These are phyloP conservation scores for Ailuropoda melanoleuca DNA, from an alignment of 2,113 vertebrate species.

Conservation along the genomic window DNA sequence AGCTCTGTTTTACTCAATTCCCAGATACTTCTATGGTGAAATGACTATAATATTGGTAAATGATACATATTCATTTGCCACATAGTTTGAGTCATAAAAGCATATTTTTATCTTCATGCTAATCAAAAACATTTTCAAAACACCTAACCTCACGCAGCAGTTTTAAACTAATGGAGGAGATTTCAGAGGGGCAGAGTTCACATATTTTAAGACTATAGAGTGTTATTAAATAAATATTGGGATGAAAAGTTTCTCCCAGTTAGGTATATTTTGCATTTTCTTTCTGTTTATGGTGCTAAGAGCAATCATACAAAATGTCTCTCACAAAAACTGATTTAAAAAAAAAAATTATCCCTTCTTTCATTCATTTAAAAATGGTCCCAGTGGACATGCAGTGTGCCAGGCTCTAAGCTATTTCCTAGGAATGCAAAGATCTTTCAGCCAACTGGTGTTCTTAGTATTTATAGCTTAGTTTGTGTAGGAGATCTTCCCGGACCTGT, in stretches of 20 bases:
- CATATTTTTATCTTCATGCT: neutral
- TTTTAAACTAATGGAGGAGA: neutral
- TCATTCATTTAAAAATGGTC: neutral
- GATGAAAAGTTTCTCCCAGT: neutral
- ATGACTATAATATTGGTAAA: neutral
- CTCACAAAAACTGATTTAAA: neutral
- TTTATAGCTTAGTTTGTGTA: neutral
- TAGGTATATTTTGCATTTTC: neutral
- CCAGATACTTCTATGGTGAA: neutral
- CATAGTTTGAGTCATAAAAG: neutral
- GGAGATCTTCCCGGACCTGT: neutral
- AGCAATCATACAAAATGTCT: neutral
- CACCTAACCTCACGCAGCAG: neutral
- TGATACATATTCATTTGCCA: neutral
- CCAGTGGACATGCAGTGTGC: neutral
- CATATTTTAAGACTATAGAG: neutral
- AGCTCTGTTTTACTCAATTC: neutral
- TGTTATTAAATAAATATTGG: neutral
- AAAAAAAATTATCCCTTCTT: neutral
- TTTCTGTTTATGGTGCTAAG: neutral
- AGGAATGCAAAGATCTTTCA: neutral
- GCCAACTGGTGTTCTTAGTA: neutral
- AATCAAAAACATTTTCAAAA: conserved; percentile 9
- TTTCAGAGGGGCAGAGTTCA: neutral
- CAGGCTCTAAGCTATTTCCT: neutral